phyloP scores from a whole-genome alignment of 2,113 vertebrate species.

The Grallaria varia region DNA sequence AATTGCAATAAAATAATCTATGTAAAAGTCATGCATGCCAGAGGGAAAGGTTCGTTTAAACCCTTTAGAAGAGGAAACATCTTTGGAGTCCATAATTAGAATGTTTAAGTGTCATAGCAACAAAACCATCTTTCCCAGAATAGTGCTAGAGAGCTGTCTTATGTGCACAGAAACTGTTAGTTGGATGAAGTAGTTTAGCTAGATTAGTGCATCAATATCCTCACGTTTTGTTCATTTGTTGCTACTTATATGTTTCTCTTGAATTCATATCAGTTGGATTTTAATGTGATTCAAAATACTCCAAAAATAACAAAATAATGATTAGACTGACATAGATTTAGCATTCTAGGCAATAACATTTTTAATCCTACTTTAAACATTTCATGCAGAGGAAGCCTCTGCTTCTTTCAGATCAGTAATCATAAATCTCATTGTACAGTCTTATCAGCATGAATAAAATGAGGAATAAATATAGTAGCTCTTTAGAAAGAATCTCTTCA shows the following conservation, averaged over 20 bases:
- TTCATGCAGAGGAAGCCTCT: neutral
- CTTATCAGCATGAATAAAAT: neutral
- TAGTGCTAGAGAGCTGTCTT: neutral
- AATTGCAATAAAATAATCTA: neutral
- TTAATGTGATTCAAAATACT: neutral
- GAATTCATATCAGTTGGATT: neutral
- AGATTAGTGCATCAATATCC: neutral
- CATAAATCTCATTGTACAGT: neutral
- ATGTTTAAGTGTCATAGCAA: accelerated
- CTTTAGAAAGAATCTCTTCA: neutral
- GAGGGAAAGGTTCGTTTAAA: neutral
- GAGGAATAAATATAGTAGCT: neutral
- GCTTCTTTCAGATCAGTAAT: neutral
- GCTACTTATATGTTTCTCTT: neutral
- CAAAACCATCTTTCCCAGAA: neutral
- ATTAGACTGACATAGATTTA: neutral
- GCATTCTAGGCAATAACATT: neutral
- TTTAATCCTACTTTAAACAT: neutral
- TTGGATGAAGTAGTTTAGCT: neutral
- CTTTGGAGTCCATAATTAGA: neutral
- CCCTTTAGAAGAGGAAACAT: neutral
- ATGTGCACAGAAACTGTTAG: neutral
- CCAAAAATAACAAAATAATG: neutral
- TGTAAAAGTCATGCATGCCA: neutral
- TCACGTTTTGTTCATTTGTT: neutral